Evolutionary conservation across 2,113 vertebrate genomes (phyloP).

Genomic region (Anguilla japonica): DNA sequence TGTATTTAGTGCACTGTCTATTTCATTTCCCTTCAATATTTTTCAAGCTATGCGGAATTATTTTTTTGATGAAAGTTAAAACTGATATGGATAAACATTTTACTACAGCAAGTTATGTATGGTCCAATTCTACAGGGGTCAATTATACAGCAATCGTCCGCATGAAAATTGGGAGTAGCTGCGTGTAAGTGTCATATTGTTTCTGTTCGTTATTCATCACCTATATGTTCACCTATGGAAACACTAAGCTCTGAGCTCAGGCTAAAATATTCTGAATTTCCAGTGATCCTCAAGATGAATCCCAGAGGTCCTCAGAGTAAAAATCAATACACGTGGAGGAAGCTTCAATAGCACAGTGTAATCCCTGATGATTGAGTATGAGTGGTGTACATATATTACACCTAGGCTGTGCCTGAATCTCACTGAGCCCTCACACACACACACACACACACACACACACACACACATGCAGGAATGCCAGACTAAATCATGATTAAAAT

Average conservation of each 20-base stretch:
- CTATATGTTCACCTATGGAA: not conserved
- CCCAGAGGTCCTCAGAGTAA: not conserved
- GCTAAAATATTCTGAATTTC: not conserved
- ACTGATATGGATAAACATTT: no score
- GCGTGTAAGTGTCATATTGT: not conserved
- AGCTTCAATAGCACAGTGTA: not conserved
- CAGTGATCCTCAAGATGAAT: not conserved
- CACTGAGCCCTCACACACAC: not conserved
- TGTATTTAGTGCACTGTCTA: no score
- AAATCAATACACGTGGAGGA: conserved; percentile 7
- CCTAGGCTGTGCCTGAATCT: not conserved
- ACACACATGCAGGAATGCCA: not conserved
- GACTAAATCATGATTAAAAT: no score
- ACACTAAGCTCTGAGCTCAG: not conserved
- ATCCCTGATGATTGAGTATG: conserved; percentile 3
- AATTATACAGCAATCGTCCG: not conserved
- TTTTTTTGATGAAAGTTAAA: no score
- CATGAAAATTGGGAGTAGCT: not conserved
- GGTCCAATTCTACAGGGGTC: not conserved
- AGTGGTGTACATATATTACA: conserved; percentile 8
- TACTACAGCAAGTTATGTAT: not conserved
- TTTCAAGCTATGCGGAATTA: not conserved
- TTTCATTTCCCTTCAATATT: not conserved
- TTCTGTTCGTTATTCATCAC: not conserved
- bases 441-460: conserved; percentile 32